These are phyloP conservation scores for Gavialis gangeticus DNA, from an alignment of 2,113 vertebrate species.

Conservation along the genomic window DNA sequence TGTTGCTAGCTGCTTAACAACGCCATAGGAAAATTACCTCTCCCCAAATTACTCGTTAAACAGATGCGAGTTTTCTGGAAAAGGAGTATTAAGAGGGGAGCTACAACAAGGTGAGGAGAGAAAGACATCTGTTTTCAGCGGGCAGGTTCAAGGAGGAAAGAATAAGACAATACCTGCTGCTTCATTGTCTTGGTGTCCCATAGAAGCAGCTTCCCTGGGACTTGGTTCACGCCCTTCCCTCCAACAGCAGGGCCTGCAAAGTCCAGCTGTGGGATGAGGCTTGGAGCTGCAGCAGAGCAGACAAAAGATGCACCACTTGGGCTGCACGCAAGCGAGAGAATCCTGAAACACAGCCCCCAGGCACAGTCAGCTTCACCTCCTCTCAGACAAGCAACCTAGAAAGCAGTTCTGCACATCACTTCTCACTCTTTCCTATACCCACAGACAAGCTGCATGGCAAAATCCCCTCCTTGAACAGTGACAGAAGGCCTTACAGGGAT, in stretches of 20 bases:
- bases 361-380: background rate
- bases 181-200: constrained; percentile 99
- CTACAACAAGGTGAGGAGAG: background rate
- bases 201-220: constrained; percentile 90
- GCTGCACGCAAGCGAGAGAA: constrained; percentile 94
- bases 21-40: too few relatives aligned
- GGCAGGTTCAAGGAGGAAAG: background rate
- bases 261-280: constrained; percentile 61
- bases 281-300: constrained; percentile 91
- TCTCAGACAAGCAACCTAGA: background rate
- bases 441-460: background rate
- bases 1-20: too few relatives aligned
- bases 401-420: background rate
- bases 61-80: background rate
- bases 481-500: background rate
- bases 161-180: constrained; percentile 86
- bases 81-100: background rate
- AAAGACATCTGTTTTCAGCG: background rate
- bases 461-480: background rate
- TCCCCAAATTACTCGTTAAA: too few relatives aligned
- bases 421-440: rapidly evolving
- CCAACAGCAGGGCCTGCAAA: constrained; percentile 48
- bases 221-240: constrained; percentile 76
- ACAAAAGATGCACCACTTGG: constrained; percentile 94
- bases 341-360: constrained; percentile 80